Percentiles rank a stretch among this genome's conserved stretches.
Conservation (phyloP, 2,113 vertebrate genomes). For the Paratilapia polleni region DNA sequence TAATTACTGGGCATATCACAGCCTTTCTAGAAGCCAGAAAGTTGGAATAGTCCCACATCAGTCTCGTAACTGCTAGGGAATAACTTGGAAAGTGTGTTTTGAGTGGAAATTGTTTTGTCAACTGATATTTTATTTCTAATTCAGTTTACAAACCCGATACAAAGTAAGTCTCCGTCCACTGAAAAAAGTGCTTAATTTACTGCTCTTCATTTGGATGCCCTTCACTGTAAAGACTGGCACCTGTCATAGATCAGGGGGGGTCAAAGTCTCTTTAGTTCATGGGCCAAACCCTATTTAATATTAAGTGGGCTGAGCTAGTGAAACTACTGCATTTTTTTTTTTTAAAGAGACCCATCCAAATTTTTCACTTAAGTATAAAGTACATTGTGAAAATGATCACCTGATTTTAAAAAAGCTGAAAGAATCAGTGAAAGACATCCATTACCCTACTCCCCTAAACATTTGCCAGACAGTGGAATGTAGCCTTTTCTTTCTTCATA, state of each 20-base stretch:
- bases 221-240: neutral
- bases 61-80: neutral
- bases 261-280: no score
- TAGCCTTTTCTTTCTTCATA: no score
- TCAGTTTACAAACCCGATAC: neutral
- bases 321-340: neutral
- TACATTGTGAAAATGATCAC: no score
- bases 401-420: no score
- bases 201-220: neutral
- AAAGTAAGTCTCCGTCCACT: no score
- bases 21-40: neutral
- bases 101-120: neutral
- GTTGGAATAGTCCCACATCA: neutral
- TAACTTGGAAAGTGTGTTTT: neutral
- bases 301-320: neutral
- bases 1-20: slow-evolving; percentile 34
- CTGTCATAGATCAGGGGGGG: neutral
- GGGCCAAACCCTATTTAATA: neutral
- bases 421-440: no score
- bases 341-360: neutral
- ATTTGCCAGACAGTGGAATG: no score
- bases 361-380: neutral
- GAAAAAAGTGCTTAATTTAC: neutral
- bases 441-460: no score
- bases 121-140: neutral